Base-by-base conservation (phyloP, 1,140 invertebrate species). In the Orchestia grillus region DNA sequence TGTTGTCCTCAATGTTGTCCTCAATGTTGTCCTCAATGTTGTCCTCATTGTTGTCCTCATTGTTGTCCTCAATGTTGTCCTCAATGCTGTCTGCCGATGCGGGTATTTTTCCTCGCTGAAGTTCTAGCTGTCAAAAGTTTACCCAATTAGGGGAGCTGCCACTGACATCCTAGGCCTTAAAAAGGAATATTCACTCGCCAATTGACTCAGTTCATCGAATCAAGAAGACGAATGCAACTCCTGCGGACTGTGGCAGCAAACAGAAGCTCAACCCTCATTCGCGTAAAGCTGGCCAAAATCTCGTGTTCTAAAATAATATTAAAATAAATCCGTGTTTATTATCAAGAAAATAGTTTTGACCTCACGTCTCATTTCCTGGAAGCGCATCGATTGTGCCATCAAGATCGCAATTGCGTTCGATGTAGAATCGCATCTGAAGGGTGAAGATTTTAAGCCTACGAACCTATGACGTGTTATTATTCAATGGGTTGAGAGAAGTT, bases 181-280 rank as follows among this genome's bases (percentile, higher is more conserved):
- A 94, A 45, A 44, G 44, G 28, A 94, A 47, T 94, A 94, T 94
- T 94, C 40, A 94, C 92, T n/a, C 28, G 19, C 43, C 92, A 94
- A 94, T 45, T 28, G 92, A 94, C 92, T 45, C 19, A n/a, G 44
- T n/a, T 47, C 6, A 40, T 19, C 44, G 40, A 45, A 44, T 94
- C 36, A 94, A 47, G 40, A 44, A 94, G 16, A 45, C 47, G 44
- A 94, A 94, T 94, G 92, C 92, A 92, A 28, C 90, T 15, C 4
- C 8, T 4, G 28, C 41, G 8, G 0, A 4, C n/a, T 42, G 88
- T 3, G 36, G 8, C 41, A 90, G 28, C 62, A 77, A 77, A 1
- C 28, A 36, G 62, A n/a, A n/a, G n/a, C n/a, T n/a, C n/a, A n/a
- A n/a, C n/a, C n/a, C n/a, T 77, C 62, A 15, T 6, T 28, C 1